Conservation (phyloP, 2,888 invertebrate genomes). For the Perizoma flavofasciatum region DNA sequence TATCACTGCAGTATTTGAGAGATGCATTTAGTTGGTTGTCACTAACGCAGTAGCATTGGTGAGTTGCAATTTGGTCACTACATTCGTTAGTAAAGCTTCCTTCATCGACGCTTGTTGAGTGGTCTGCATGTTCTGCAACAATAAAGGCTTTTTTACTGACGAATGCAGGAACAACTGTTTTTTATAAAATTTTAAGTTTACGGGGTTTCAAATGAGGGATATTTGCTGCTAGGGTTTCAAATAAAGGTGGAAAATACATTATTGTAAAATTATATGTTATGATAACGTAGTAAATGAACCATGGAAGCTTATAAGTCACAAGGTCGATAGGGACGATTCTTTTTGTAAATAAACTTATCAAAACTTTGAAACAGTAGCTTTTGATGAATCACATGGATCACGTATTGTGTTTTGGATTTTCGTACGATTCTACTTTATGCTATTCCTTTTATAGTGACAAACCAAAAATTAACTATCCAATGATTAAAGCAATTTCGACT, state of each 20-base stretch:
- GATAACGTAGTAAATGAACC: no score
- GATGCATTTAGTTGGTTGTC: constrained; percentile 1
- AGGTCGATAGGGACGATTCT: no score
- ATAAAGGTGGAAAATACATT: background rate
- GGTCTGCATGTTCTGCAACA: constrained; percentile 32
- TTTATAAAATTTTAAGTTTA: background rate
- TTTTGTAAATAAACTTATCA: no score
- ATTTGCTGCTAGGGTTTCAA: constrained; percentile 3
- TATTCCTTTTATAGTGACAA: no score
- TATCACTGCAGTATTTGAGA: constrained; percentile 6
- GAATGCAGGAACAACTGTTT: constrained; percentile 13
- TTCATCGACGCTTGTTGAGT: constrained; percentile 18
- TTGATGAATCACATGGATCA: no score
- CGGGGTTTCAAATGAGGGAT: background rate
- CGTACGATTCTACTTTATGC: no score
- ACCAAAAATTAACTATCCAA: no score
- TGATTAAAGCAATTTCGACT: background rate
- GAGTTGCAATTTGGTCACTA: constrained; percentile 16
- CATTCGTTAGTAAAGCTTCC: constrained; percentile 31
- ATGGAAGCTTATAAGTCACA: no score
- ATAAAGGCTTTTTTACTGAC: constrained; percentile 32
- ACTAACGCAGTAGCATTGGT: constrained; percentile 5
- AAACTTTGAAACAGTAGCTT: no score
- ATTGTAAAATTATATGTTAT: background rate
- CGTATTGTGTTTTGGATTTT: no score